phyloP scores from a whole-genome alignment of 2,797 vertebrate genomes.

The Tapirus indicus region DNA sequence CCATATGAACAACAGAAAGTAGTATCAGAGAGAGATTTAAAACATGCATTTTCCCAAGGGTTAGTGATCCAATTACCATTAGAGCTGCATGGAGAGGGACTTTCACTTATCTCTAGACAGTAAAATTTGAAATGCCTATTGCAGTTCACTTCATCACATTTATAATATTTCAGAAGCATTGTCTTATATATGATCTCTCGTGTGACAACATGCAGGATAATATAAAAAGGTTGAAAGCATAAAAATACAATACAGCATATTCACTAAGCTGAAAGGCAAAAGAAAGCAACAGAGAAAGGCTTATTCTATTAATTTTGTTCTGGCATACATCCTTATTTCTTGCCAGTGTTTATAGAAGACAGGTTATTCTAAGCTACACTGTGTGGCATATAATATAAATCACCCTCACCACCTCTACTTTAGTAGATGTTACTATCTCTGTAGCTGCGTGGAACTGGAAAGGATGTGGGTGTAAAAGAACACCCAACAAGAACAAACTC shows the following conservation, averaged over 20 bases:
- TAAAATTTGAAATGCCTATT: constrained; percentile 82
- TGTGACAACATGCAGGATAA: constrained; percentile 36
- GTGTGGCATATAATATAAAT: background rate
- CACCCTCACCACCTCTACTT: background rate
- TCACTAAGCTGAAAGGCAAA: constrained; percentile 59
- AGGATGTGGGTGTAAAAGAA: background rate
- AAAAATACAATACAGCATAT: constrained; percentile 37
- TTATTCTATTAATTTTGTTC: constrained; percentile 33
- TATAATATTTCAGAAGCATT: constrained; percentile 72
- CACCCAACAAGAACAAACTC: background rate
- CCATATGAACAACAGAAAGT: constrained; percentile 74
- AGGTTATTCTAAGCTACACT: background rate
- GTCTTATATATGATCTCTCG: constrained; percentile 68
- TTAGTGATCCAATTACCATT: constrained; percentile 80
- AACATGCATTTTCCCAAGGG: constrained; percentile 68
- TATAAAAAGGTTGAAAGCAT: constrained; percentile 56
- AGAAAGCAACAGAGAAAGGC: constrained; percentile 36
- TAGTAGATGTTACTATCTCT: background rate
- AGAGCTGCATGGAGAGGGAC: constrained; percentile 79
- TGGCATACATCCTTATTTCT: background rate
- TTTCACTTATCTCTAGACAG: constrained; percentile 76
- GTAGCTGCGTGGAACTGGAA: background rate
- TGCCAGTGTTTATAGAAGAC: background rate
- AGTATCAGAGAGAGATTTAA: constrained; percentile 70
- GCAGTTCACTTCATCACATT: constrained; percentile 76